Conservation (phyloP, 2,113 vertebrate genomes). For the Hippopotamus amphibius region DNA sequence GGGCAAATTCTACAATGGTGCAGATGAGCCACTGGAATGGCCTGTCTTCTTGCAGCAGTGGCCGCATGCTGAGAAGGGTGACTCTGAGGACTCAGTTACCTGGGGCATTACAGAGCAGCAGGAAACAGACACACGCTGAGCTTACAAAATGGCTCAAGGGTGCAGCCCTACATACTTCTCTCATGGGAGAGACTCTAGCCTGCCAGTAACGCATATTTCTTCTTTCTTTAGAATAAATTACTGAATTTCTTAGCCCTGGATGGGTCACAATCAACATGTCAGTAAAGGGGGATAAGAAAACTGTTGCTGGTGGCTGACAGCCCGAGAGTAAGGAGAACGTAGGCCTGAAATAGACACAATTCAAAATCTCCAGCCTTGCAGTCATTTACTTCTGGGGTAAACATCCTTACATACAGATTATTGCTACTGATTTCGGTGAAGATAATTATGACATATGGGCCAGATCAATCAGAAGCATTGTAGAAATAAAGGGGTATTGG, state of each 20-base stretch:
- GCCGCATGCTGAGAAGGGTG: not conserved
- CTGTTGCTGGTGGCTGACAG: not conserved
- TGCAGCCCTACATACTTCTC: not conserved
- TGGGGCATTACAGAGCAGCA: not conserved
- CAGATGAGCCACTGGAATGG: not conserved
- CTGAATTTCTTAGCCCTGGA: not conserved
- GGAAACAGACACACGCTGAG: not conserved
- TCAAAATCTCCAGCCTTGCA: not conserved
- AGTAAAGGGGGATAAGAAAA: not conserved
- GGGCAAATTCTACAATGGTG: not conserved
- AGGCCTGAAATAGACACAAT: not conserved
- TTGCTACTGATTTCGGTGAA: not conserved
- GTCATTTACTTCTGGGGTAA: not conserved
- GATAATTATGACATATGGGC: not conserved
- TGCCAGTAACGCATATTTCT: not conserved
- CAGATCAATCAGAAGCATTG: not conserved
- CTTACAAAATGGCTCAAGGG: not conserved
- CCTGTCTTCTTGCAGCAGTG: not conserved
- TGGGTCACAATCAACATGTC: not conserved
- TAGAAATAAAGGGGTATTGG: not conserved
- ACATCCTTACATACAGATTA: not conserved
- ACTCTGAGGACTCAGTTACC: not conserved
- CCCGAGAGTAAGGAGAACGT: not conserved
- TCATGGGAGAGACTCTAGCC: not conserved
- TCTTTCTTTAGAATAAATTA: conserved; percentile 38